Percentiles rank a stretch among this genome's conserved stretches.
Conservation (phyloP, 2,888 invertebrate species). For the Pseudanteris insignis region DNA sequence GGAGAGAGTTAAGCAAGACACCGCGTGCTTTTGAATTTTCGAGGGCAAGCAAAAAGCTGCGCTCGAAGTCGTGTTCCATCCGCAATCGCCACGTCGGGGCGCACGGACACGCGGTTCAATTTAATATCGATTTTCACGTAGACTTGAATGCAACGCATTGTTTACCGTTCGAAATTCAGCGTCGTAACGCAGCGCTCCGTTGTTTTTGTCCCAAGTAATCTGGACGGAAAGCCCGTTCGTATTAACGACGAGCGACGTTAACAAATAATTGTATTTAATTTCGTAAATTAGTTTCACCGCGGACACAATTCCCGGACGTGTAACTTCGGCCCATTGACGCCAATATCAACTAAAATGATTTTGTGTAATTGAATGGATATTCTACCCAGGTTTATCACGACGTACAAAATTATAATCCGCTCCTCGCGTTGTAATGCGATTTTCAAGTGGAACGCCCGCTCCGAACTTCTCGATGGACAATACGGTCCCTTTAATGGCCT, state of each 20-base stretch:
- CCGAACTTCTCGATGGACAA: slow-evolving; percentile 38
- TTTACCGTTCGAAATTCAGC: slow-evolving; percentile 8
- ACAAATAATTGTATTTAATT: slow-evolving; percentile 22
- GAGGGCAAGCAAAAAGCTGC: not conserved
- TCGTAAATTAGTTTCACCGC: slow-evolving; percentile 7
- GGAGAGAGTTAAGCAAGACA: no score
- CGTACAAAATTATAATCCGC: slow-evolving; percentile 23
- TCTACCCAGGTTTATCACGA: slow-evolving; percentile 17
- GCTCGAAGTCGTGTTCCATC: not conserved
- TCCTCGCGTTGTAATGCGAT: slow-evolving; percentile 30
- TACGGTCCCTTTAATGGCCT: slow-evolving; percentile 31
- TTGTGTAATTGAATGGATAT: slow-evolving; percentile 21
- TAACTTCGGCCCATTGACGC: slow-evolving; percentile 2
- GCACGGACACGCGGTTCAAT: slow-evolving; percentile 1
- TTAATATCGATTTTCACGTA: slow-evolving; percentile 20
- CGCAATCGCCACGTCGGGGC: slow-evolving; percentile 1
- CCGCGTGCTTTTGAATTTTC: not conserved
- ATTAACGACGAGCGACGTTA: not conserved
- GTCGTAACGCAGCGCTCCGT: slow-evolving; percentile 9
- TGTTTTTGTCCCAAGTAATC: slow-evolving; percentile 16
- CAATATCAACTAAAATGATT: slow-evolving; percentile 23
- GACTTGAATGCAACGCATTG: slow-evolving; percentile 18
- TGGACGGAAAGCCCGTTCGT: slow-evolving; percentile 3
- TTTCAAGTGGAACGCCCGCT: slow-evolving; percentile 35
- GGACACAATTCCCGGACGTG: not conserved